Conservation (phyloP, 2,888 invertebrate species). For the Drosophila colorata region DNA sequence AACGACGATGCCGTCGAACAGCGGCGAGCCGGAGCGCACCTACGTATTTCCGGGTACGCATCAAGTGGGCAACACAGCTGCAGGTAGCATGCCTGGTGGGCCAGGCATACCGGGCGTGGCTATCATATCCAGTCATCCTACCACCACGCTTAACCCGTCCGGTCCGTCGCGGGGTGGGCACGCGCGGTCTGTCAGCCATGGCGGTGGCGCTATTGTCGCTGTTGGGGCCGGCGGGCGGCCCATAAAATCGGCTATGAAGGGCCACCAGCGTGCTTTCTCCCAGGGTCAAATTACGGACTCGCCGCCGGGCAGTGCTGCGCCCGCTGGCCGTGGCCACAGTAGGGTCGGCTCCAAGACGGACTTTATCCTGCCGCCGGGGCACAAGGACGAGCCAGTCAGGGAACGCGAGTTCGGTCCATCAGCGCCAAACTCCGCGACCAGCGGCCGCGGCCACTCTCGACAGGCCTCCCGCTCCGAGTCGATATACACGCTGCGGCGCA, state of each 20-base stretch:
- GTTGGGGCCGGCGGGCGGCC: conserved; percentile 87
- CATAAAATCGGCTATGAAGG: conserved; percentile 90
- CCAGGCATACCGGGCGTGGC: conserved; percentile 74
- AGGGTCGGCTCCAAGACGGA: conserved; percentile 94
- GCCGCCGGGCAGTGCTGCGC: conserved; percentile 71
- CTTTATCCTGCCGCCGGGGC: conserved; percentile 94
- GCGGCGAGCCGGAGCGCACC: conserved; percentile 83
- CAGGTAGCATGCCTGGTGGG: conserved; percentile 70
- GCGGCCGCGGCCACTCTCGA: conserved; percentile 90
- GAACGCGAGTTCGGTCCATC: conserved; percentile 86
- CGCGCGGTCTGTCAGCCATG: conserved; percentile 94
- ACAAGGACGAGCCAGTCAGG: conserved; percentile 90
- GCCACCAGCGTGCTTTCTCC: conserved; percentile 94
- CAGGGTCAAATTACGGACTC: conserved; percentile 93
- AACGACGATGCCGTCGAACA: conserved; percentile 25
- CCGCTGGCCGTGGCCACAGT: conserved; percentile 88
- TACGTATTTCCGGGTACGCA: conserved; percentile 83
- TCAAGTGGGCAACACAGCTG: conserved; percentile 51
- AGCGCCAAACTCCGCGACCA: conserved; percentile 85
- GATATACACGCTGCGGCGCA: conserved; percentile 93
- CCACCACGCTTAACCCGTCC: conserved; percentile 51
- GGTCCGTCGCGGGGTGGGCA: conserved; percentile 86
- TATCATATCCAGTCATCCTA: conserved; percentile 50
- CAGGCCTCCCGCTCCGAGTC: conserved; percentile 95
- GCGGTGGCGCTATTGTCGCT: conserved; percentile 86